Percentiles rank a stretch among this genome's conserved stretches.
Evolutionary conservation across 2,888 invertebrate genomes (phyloP).

Genomic region (Epinotia brunnichana): DNA sequence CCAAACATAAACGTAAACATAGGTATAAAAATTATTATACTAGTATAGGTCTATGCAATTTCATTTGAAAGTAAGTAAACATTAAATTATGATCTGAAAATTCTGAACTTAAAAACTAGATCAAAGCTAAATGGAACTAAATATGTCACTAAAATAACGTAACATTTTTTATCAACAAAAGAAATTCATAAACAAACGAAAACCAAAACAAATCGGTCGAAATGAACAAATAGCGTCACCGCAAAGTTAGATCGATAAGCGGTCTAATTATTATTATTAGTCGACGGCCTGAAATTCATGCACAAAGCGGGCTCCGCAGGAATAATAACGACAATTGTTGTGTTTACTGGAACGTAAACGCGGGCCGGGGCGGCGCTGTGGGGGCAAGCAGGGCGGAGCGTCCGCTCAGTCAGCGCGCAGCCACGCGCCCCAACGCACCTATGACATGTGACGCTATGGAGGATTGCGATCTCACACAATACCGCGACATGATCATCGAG

Average conservation of each 20-base stretch:
- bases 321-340: slow-evolving; percentile 84
- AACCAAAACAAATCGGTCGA: slow-evolving; percentile 16
- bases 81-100: background rate
- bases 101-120: background rate
- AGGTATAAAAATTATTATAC: background rate
- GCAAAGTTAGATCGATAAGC: slow-evolving; percentile 79
- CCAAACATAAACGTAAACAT: no score
- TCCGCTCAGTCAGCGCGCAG: slow-evolving; percentile 75
- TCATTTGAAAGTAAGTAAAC: background rate
- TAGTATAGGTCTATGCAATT: background rate
- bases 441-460: slow-evolving; percentile 81
- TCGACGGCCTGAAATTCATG: slow-evolving; percentile 83
- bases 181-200: background rate
- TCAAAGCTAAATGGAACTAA: background rate
- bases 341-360: slow-evolving; percentile 84
- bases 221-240: slow-evolving; percentile 49
- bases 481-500: slow-evolving; percentile 80
- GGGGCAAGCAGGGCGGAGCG: slow-evolving; percentile 63
- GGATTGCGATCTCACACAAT: slow-evolving; percentile 78
- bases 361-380: slow-evolving; percentile 57
- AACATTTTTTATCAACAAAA: background rate
- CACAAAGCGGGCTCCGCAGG: slow-evolving; percentile 83
- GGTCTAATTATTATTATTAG: slow-evolving; percentile 83
- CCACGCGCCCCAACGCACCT: slow-evolving; percentile 74
- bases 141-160: background rate